A percentile compares a stretch with the other conserved stretches of the same genome.
These are phyloP conservation scores for Orthosia gothica DNA, from an alignment of 2,888 invertebrate species.

Conservation along the genomic window DNA sequence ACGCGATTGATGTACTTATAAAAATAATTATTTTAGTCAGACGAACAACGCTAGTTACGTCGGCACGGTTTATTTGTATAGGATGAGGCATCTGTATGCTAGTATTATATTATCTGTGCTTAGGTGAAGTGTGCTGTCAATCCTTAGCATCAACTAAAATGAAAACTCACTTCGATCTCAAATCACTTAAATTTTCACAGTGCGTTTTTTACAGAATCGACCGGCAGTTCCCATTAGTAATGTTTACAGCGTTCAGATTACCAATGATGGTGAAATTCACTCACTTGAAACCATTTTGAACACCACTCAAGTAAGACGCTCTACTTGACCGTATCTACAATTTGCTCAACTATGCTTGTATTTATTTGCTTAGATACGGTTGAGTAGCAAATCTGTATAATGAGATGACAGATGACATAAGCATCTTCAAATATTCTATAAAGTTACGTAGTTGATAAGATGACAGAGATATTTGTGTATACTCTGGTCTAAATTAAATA, in stretches of 20 bases:
- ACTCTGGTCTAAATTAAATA: conserved; percentile 19
- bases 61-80: too few relatives aligned
- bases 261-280: background rate
- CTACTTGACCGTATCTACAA: background rate
- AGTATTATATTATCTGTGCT: too few relatives aligned
- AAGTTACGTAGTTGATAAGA: background rate
- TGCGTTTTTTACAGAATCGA: background rate
- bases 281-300: conserved; percentile 1
- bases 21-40: too few relatives aligned
- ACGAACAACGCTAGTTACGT: too few relatives aligned
- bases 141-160: too few relatives aligned
- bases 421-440: background rate
- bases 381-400: conserved; percentile 19
- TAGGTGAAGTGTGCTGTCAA: too few relatives aligned
- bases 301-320: background rate
- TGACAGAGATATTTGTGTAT: conserved; percentile 9
- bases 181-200: too few relatives aligned
- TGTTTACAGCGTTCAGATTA: background rate
- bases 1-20: too few relatives aligned
- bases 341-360: background rate
- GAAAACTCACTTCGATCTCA: too few relatives aligned
- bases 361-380: background rate
- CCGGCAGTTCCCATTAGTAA: background rate
- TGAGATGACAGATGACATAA: conserved; percentile 25
- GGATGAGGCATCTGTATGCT: too few relatives aligned